Percentiles rank a stretch among this genome's conserved stretches.
These are phyloP conservation scores for Xylocampa areola DNA, from an alignment of 2,888 invertebrate genomes.

Conservation along the genomic window DNA sequence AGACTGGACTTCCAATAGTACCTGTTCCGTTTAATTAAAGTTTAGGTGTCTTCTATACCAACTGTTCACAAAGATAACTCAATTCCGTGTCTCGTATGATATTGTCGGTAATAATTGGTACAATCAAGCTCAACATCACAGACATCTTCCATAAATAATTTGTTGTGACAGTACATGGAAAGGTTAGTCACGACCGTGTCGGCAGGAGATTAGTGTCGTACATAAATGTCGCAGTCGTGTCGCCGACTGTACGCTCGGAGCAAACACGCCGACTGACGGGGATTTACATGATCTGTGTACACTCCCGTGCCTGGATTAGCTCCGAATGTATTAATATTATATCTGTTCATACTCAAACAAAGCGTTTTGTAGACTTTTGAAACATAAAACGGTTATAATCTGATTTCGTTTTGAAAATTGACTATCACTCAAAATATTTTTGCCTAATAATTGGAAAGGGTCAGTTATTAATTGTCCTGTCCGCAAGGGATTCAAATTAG, in stretches of 20 bases:
- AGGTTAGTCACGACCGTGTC: slow-evolving; percentile 29
- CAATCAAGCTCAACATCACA: slow-evolving; percentile 35
- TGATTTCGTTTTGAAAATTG: slow-evolving; percentile 21
- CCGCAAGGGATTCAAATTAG: slow-evolving; percentile 4
- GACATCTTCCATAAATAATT: slow-evolving; percentile 43
- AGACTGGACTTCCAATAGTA: too few species aligned
- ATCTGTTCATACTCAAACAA: slow-evolving; percentile 35
- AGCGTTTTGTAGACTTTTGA: slow-evolving; percentile 25
- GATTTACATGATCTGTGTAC: slow-evolving; percentile 53
- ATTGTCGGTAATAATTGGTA: slow-evolving; percentile 36
- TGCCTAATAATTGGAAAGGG: slow-evolving; percentile 1
- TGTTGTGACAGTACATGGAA: slow-evolving; percentile 27
- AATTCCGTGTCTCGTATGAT: slow-evolving; percentile 2
- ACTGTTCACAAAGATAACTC: slow-evolving; percentile 17
- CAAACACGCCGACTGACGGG: slow-evolving; percentile 31
- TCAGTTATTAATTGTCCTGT: slow-evolving; percentile 2
- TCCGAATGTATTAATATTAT: slow-evolving; percentile 50
- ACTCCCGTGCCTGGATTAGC: slow-evolving; percentile 36
- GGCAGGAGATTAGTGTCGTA: slow-evolving; percentile 44
- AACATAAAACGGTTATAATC: slow-evolving; percentile 14
- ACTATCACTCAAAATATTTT: slow-evolving; percentile 3
- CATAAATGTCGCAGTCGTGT: slow-evolving; percentile 43
- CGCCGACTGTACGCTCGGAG: slow-evolving; percentile 29
- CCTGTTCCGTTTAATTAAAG: too few species aligned
- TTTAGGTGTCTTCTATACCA: slow-evolving; percentile 12